These are phyloP conservation scores for Chymomyza fuscimana DNA, from an alignment of 2,888 invertebrate species.

Conservation along the genomic window DNA sequence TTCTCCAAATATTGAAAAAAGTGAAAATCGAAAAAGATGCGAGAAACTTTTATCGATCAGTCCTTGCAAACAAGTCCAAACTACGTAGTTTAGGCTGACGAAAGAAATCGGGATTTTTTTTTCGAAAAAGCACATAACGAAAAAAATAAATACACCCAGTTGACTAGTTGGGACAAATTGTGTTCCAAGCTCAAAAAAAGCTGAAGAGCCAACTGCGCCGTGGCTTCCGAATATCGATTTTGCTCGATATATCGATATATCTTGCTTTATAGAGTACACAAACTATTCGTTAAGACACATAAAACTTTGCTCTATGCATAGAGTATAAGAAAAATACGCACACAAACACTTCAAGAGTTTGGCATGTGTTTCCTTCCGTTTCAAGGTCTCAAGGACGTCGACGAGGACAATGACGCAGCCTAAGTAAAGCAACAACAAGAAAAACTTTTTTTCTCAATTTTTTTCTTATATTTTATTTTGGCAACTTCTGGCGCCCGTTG, in stretches of 20 bases:
- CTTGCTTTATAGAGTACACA: neutral
- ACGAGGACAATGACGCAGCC: constrained; percentile 15
- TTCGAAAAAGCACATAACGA: too few species aligned
- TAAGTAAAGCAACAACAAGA: neutral
- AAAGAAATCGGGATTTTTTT: too few species aligned
- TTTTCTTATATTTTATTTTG: neutral
- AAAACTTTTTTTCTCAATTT: neutral
- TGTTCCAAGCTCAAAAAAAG: too few species aligned
- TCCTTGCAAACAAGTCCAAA: too few species aligned
- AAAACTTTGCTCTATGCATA: neutral
- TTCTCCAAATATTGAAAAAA: too few species aligned
- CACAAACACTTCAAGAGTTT: constrained; percentile 35
- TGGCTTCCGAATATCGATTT: neutral
- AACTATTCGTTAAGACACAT: neutral
- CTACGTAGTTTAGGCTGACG: too few species aligned
- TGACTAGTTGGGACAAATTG: too few species aligned
- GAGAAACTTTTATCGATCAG: too few species aligned
- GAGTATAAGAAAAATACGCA: neutral
- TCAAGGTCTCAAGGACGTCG: constrained; percentile 47
- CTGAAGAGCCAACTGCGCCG: too few species aligned
- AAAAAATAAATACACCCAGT: too few species aligned
- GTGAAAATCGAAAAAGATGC: too few species aligned
- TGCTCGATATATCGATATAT: neutral
- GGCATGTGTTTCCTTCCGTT: constrained; percentile 62
- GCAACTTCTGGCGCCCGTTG: constrained; percentile 10